A percentile compares a stretch with the other conserved stretches of the same genome.
Conservation (phyloP, 2,888 invertebrate species). For the Melinopterus prodromus region DNA sequence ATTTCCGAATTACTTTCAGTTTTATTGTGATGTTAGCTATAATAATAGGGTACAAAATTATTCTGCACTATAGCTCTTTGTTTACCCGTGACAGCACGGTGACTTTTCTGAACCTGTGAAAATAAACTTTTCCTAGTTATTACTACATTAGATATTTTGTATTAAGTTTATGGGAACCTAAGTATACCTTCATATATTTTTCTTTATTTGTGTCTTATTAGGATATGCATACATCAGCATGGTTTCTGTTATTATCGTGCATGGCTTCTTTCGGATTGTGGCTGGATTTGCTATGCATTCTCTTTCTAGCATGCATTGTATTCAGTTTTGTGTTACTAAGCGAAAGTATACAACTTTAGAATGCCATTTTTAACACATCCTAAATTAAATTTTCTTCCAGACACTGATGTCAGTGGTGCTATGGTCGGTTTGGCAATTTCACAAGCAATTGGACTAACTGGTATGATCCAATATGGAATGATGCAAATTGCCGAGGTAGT, state of each 20-base stretch:
- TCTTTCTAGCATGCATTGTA: conserved; percentile 67
- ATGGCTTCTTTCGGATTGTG: conserved; percentile 72
- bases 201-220: conserved; percentile 24
- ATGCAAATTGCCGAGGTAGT: conserved; percentile 77
- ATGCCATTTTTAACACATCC: neutral
- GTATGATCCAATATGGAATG: conserved; percentile 81
- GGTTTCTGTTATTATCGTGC: conserved; percentile 69
- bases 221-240: conserved; percentile 71
- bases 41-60: too few relatives aligned
- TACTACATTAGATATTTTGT: too few relatives aligned
- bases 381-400: conserved; percentile 33
- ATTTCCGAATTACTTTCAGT: too few relatives aligned
- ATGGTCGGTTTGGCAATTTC: conserved; percentile 75
- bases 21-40: too few relatives aligned
- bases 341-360: conserved; percentile 57
- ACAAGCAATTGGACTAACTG: conserved; percentile 74
- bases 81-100: too few relatives aligned
- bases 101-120: too few relatives aligned
- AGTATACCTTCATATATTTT: neutral
- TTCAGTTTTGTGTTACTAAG: conserved; percentile 68
- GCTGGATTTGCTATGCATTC: conserved; percentile 69
- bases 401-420: conserved; percentile 59
- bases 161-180: too few relatives aligned
- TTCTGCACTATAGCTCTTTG: too few relatives aligned
- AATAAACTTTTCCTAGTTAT: too few relatives aligned